Percentiles rank a stretch among this genome's conserved stretches.
These are phyloP conservation scores for Sitta europaea DNA, from an alignment of 2,113 vertebrate species.

Conservation along the genomic window DNA sequence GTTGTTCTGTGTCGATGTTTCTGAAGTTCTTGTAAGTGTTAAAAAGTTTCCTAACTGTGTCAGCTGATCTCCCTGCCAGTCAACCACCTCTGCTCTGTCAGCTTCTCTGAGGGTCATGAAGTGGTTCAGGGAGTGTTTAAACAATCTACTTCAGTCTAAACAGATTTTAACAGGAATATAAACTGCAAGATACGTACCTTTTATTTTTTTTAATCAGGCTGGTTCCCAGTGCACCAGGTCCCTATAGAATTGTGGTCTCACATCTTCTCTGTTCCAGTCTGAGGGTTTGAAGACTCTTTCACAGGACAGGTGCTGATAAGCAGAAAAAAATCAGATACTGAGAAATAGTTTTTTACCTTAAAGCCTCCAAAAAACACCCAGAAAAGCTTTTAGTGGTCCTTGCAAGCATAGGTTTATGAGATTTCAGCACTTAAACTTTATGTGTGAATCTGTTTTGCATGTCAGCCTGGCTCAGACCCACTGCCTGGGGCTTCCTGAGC, in stretches of 20 bases:
- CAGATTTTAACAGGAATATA: not conserved
- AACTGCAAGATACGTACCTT: not conserved
- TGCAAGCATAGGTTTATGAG: not conserved
- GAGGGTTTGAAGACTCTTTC: not conserved
- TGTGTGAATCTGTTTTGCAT: not conserved
- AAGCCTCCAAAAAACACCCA: not conserved
- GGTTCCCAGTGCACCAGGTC: not conserved
- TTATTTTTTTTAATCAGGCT: not conserved
- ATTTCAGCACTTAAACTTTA: not conserved
- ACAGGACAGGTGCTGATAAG: not conserved
- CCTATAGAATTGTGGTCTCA: not conserved
- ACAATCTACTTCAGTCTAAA: not conserved
- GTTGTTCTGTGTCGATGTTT: not conserved
- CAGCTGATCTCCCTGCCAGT: not conserved
- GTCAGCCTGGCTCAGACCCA: not conserved
- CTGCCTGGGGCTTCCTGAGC: not conserved
- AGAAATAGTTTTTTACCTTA: not conserved
- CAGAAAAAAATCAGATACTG: not conserved
- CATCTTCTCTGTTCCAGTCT: not conserved
- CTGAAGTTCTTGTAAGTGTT: not conserved
- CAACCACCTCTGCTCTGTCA: not conserved
- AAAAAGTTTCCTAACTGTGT: not conserved
- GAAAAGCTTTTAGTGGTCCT: not conserved
- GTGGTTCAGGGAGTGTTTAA: not conserved
- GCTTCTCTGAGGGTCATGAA: not conserved